These are phyloP conservation scores for Pyxicephalus adspersus DNA, from an alignment of 2,113 vertebrate genomes.

Conservation along the genomic window DNA sequence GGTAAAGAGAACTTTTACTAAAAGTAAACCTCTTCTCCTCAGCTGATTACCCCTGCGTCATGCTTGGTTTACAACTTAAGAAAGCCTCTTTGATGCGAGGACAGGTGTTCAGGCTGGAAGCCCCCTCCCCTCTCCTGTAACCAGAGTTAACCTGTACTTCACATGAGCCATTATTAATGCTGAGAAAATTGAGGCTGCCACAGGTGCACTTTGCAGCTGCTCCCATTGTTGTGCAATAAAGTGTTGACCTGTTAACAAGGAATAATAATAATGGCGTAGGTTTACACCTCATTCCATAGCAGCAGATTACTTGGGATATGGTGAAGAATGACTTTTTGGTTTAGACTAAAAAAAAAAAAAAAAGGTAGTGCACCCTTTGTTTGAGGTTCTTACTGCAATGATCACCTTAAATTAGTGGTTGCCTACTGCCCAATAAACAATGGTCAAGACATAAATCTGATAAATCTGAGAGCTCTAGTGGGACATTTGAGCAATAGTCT, in stretches of 20 bases:
- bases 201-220: conserved; percentile 22
- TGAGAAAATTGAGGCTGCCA: background rate
- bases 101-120: conserved; percentile 40
- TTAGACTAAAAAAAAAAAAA: no score
- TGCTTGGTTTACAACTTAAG: conserved; percentile 30
- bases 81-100: conserved; percentile 34
- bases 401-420: no score
- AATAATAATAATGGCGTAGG: background rate
- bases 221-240: no score
- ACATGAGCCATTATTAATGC: conserved; percentile 16
- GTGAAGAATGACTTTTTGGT: no score
- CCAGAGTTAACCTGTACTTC: background rate
- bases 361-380: no score
- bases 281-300: background rate
- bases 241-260: conserved; percentile 1
- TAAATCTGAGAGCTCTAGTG: no score
- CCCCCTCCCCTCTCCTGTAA: background rate
- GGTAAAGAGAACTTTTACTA: background rate
- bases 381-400: no score
- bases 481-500: no score
- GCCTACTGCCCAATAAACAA: no score
- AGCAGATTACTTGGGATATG: background rate
- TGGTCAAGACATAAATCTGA: no score
- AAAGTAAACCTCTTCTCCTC: conserved; percentile 5
- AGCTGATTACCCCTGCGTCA: conserved; percentile 25